These are phyloP conservation scores for Zaprionus lachaisei DNA, from an alignment of 1,140 invertebrate species.

Conservation along the genomic window DNA sequence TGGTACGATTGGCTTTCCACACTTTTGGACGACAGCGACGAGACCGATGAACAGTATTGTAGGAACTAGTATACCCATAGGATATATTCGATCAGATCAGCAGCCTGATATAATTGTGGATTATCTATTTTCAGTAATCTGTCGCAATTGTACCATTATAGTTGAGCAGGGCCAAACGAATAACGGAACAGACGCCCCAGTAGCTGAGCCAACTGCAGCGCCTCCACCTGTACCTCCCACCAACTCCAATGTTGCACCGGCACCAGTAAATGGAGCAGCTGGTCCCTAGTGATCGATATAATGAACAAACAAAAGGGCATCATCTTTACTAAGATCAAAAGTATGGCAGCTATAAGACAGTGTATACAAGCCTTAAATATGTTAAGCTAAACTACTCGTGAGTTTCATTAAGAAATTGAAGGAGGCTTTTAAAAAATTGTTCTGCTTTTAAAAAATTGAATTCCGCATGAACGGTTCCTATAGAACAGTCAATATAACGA, in stretches of 20 bases:
- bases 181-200: not conserved
- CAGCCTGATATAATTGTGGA: not conserved
- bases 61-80: not conserved
- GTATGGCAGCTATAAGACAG: no score
- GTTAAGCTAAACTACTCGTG: not conserved
- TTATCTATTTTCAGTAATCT: conserved; percentile 49
- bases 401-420: not conserved
- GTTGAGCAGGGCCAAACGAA: conserved; percentile 26
- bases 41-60: conserved; percentile 48
- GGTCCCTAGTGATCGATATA: not conserved
- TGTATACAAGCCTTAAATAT: no score
- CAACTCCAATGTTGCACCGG: not conserved
- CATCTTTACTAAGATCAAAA: no score
- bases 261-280: not conserved
- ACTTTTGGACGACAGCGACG: conserved; percentile 30
- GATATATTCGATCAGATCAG: not conserved
- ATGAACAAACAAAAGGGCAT: not conserved
- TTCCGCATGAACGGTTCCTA: not conserved
- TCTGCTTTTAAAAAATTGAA: not conserved
- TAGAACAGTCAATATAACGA: not conserved
- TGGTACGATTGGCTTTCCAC: conserved; percentile 44
- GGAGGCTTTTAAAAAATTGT: not conserved
- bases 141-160: conserved; percentile 64
- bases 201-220: not conserved
- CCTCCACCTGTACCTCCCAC: not conserved